A percentile compares a stretch with the other conserved stretches of the same genome.
These are phyloP conservation scores for Anolis apletophallus DNA, from an alignment of 2,797 vertebrate genomes.

Conservation along the genomic window DNA sequence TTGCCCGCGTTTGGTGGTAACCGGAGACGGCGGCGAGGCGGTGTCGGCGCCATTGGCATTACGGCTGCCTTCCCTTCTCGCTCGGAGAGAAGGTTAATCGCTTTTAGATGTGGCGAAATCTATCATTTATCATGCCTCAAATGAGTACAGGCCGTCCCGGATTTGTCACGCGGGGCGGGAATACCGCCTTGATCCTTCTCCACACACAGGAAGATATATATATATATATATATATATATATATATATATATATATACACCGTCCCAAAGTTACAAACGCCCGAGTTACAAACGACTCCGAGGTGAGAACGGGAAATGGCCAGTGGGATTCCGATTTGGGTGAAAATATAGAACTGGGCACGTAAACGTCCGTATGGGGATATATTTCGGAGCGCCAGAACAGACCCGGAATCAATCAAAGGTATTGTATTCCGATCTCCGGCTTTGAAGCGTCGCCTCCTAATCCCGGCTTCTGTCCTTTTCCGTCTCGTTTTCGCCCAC, in stretches of 20 bases:
- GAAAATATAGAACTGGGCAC: accelerated
- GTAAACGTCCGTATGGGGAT: accelerated
- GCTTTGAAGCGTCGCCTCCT: slow-evolving; percentile 44
- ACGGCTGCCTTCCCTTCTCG: neutral
- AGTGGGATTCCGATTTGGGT: no score
- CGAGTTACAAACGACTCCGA: no score
- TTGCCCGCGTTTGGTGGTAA: neutral
- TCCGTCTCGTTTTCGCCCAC: slow-evolving; percentile 59
- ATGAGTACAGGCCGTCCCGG: neutral
- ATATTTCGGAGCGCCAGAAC: neutral
- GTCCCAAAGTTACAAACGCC: no score
- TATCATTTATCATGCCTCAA: slow-evolving; percentile 23
- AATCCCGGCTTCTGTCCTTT: slow-evolving; percentile 50
- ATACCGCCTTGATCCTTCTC: accelerated
- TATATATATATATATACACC: no score
- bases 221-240: neutral
- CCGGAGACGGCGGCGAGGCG: accelerated
- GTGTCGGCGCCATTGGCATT: neutral
- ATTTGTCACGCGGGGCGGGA: neutral
- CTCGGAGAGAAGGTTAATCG: neutral
- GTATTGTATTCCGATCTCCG: slow-evolving; percentile 53
- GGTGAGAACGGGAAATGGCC: no score
- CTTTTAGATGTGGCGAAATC: slow-evolving; percentile 16
- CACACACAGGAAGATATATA: neutral
- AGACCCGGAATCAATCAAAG: slow-evolving; percentile 36